Conservation (phyloP, 1,140 invertebrate species). For the Dendrolimus kikuchii region DNA sequence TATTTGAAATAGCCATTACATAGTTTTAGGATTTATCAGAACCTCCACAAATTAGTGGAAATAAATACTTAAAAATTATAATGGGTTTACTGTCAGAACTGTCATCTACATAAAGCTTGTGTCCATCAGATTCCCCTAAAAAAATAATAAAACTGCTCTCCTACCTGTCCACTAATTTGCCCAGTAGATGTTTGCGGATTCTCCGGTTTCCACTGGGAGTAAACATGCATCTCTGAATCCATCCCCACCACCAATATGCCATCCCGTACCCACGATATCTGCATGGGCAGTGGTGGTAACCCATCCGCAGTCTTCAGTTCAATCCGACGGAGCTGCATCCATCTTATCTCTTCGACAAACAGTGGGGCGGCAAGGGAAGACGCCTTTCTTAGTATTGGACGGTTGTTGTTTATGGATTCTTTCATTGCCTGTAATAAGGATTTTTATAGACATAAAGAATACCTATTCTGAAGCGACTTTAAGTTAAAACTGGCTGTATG, state of each 20-base stretch:
- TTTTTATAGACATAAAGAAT: not conserved
- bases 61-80: too few species aligned
- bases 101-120: too few species aligned
- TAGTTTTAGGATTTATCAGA: too few species aligned
- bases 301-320: constrained; percentile 95
- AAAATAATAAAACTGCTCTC: not conserved
- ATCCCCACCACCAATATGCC: constrained; percentile 98
- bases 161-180: constrained; percentile 32
- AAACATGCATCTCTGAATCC: constrained; percentile 99
- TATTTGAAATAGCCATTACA: too few species aligned
- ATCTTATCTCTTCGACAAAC: constrained; percentile 90
- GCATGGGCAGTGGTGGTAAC: constrained; percentile 96
- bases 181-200: constrained; percentile 55
- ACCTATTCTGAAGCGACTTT: too few species aligned
- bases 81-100: too few species aligned
- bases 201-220: constrained; percentile 96
- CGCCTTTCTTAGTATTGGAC: constrained; percentile 88
- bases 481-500: too few species aligned
- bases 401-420: constrained; percentile 83
- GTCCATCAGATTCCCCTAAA: too few species aligned
- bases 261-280: constrained; percentile 98
- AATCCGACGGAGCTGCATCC: constrained; percentile 96
- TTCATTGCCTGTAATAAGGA: constrained; percentile 77
- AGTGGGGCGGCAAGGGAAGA: constrained; percentile 88
- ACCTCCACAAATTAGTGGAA: too few species aligned